Percentiles rank a stretch among this genome's conserved stretches.
Conservation (phyloP, 1,140 invertebrate genomes). For the Pogonus chalceus region DNA sequence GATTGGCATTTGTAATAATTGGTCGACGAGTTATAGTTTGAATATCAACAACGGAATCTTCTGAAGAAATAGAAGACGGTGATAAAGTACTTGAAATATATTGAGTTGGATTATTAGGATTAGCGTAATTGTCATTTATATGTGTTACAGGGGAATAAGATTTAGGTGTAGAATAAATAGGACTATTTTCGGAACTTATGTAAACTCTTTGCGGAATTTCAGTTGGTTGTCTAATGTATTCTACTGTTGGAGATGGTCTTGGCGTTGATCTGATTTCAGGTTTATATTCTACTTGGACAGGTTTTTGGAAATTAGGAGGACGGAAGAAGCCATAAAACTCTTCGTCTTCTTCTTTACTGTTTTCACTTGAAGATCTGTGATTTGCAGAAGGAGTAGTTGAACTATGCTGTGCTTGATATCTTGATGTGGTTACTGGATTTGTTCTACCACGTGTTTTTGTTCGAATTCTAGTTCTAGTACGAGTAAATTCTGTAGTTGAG, state of each 20-base stretch:
- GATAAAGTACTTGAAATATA: not conserved
- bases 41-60: not conserved
- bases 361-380: constrained; percentile 13
- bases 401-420: constrained; percentile 34
- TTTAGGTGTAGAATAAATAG: constrained; percentile 6
- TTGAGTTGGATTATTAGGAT: not conserved
- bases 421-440: constrained; percentile 24
- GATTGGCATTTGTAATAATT: not conserved
- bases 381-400: constrained; percentile 24
- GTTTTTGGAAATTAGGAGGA: constrained; percentile 23
- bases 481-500: constrained; percentile 3
- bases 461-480: constrained; percentile 17
- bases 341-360: constrained; percentile 19
- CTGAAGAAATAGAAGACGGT: not conserved
- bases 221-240: not conserved
- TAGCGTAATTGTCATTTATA: not conserved
- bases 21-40: not conserved
- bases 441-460: not conserved
- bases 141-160: not conserved
- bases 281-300: constrained; percentile 9
- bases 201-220: constrained; percentile 6
- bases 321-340: constrained; percentile 34
- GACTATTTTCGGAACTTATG: not conserved
- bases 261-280: constrained; percentile 8
- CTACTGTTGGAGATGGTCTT: not conserved